These are phyloP conservation scores for Craniophora ligustri DNA, from an alignment of 2,888 invertebrate species.

Conservation along the genomic window DNA sequence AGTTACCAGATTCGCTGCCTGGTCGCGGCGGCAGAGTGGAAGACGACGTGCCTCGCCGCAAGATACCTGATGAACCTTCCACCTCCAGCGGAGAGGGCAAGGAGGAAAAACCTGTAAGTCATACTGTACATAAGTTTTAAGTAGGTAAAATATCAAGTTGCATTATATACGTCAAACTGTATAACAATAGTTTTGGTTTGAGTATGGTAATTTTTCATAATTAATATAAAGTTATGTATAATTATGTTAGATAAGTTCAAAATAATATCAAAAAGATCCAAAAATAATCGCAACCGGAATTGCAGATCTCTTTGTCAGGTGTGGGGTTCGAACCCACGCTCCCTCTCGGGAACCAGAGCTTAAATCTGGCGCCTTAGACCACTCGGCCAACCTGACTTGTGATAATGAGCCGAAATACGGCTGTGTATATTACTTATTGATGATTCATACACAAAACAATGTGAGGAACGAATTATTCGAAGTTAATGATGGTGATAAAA, in stretches of 20 bases:
- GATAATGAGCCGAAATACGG: rapidly evolving
- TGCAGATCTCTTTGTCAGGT: slow-evolving; percentile 87
- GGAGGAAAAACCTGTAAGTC: slow-evolving; percentile 64
- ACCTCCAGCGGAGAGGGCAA: slow-evolving; percentile 51
- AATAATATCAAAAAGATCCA: slow-evolving; percentile 2
- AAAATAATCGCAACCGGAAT: background rate
- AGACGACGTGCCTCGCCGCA: slow-evolving; percentile 63
- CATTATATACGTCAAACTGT: too few species aligned
- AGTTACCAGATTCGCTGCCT: slow-evolving; percentile 79
- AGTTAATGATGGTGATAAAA: background rate
- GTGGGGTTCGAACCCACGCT: slow-evolving; percentile 96
- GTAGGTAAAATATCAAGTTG: too few species aligned
- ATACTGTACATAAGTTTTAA: background rate
- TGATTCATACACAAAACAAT: slow-evolving; percentile 15
- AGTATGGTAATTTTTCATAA: too few species aligned
- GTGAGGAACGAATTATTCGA: background rate
- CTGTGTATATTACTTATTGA: background rate
- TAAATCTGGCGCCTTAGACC: slow-evolving; percentile 95
- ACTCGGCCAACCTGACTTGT: slow-evolving; percentile 93
- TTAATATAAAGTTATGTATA: background rate
- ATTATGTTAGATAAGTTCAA: background rate
- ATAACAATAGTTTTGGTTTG: too few species aligned
- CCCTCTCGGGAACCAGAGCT: slow-evolving; percentile 94
- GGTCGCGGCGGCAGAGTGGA: slow-evolving; percentile 75
- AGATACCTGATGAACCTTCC: slow-evolving; percentile 55